phyloP scores from a whole-genome alignment of 2,113 vertebrate genomes.

The Piaya cayana region DNA sequence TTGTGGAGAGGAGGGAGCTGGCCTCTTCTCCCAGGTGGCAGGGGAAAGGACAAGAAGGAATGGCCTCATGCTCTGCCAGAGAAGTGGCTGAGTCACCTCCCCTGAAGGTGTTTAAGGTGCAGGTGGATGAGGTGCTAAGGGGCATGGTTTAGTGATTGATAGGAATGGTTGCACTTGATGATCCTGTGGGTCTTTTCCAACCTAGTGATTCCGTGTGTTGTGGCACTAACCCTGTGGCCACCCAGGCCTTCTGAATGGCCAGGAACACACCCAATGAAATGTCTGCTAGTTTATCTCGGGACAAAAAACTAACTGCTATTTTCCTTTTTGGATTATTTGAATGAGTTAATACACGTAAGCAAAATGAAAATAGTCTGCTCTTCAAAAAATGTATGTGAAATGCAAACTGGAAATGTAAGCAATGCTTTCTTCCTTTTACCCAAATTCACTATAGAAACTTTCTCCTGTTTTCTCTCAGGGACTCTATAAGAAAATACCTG shows the following conservation, averaged over 20 bases:
- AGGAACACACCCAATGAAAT: background rate
- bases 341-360: background rate
- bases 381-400: background rate
- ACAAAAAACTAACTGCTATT: background rate
- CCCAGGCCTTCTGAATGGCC: background rate
- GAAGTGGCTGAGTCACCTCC: too few species aligned
- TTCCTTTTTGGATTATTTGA: background rate
- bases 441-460: background rate
- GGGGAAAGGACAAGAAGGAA: too few species aligned
- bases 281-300: background rate
- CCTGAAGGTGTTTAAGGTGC: too few species aligned
- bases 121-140: too few species aligned
- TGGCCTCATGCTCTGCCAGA: too few species aligned
- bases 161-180: too few species aligned
- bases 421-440: background rate
- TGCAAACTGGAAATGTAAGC: background rate
- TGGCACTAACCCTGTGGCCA: background rate
- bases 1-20: too few species aligned
- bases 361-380: background rate
- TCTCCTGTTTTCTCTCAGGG: fast-evolving
- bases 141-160: too few species aligned
- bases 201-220: background rate
- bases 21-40: too few species aligned
- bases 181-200: background rate
- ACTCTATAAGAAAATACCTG: background rate